Base-by-base conservation (phyloP, 1,140 invertebrate genomes). In the Bombus difficillimus region DNA sequence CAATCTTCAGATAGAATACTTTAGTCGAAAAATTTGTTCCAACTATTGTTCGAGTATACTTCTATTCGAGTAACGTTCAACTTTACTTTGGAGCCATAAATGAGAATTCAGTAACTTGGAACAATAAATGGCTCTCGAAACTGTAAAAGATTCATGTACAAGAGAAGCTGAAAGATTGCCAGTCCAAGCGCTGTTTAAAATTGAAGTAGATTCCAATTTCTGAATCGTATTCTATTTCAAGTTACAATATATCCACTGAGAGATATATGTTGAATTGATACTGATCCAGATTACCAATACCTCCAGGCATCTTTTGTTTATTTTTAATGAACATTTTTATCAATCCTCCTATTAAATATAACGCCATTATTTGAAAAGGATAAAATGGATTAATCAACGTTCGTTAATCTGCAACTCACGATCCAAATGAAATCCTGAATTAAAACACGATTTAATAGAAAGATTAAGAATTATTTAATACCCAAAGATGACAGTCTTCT, bases 91-190 rank as follows among this genome's bases (percentile, higher is more conserved):
- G 3, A 37, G 3, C 22, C 32, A 2, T 53, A 59, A 28, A 75
- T 18, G 18, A 53, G 47, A 53, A 53, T 53, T 43, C 34, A 13
- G 34, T 2, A 25, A 39, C 25, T 76, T 10, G 5, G 12, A 59
- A 59, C 47, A 76, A 76, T 76, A 13, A 25, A 37, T 32, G 2
- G 1, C 59, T 28, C 41, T 43, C 2, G 28, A n/a, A 53, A 74
- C 18, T 43, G 72, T 74, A 74, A 74, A 74, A 74, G 39, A 74
- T 74, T 34, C 43, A 18, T 53, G 41, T 32, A 74, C 39, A 22
- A n/a, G 32, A 43, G 18, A 47, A n/a, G 18, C 15, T 74, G 37
- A 43, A 39, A n/a, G 41, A 74, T 47, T 18, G 8, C n/a, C n/a
- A 32, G n/a, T 32, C 47, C 18, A 53, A 22, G 18, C 18, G 47